Evolutionary conservation across 1,140 invertebrate genomes (phyloP).

Genomic region (Heliconius melpomene): DNA sequence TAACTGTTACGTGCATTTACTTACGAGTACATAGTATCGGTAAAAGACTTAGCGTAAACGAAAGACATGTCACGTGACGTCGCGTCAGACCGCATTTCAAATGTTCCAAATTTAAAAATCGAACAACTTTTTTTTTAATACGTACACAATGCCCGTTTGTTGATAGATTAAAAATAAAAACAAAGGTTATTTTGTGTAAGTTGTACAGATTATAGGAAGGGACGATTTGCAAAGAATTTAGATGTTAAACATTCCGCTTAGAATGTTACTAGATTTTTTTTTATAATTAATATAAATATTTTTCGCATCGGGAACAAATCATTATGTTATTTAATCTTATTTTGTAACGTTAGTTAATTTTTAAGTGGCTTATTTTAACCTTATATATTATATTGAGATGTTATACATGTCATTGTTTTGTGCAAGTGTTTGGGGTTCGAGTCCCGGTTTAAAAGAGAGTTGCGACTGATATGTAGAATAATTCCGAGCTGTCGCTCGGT

Average conservation of each 20-base stretch:
- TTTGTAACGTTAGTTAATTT: conserved; percentile 80
- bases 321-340: conserved; percentile 81
- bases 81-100: conserved; percentile 74
- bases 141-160: conserved; percentile 71
- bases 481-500: conserved; percentile 57
- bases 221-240: conserved; percentile 81
- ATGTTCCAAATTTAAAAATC: conserved; percentile 52
- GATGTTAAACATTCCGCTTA: conserved; percentile 80
- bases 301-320: conserved; percentile 80
- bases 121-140: conserved; percentile 72
- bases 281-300: conserved; percentile 76
- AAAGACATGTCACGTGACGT: conserved; percentile 53
- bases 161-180: conserved; percentile 71
- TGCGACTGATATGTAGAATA: conserved; percentile 78
- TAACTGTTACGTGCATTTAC: conserved; percentile 76
- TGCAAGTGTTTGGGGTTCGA: conserved; percentile 73
- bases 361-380: conserved; percentile 79
- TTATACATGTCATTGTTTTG: conserved; percentile 79
- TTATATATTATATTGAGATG: conserved; percentile 77
- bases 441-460: conserved; percentile 70
- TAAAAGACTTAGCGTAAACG: conserved; percentile 57
- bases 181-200: conserved; percentile 75
- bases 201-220: conserved; percentile 80
- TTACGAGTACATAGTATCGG: conserved; percentile 32
- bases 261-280: conserved; percentile 80